phyloP scores from a whole-genome alignment of 1,140 invertebrate species.

The Bacillus rossius region DNA sequence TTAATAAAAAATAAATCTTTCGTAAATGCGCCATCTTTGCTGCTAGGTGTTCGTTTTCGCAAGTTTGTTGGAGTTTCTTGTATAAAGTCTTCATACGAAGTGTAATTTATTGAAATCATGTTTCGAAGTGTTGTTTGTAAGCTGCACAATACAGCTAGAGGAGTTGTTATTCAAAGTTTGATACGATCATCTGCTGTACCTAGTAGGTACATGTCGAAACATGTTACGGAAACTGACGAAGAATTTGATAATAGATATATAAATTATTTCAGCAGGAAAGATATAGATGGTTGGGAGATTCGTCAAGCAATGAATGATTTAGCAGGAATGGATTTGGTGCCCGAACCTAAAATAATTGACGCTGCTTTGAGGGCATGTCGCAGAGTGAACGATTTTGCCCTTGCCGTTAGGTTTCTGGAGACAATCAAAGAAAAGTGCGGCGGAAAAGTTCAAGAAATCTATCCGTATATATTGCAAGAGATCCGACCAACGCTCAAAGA shows the following conservation, averaged over 20 bases:
- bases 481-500: constrained; percentile 89
- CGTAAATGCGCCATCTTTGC: too few relatives aligned
- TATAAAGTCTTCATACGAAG: too few relatives aligned
- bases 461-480: constrained; percentile 90
- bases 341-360: constrained; percentile 89
- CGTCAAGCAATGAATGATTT: constrained; percentile 81
- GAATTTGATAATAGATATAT: constrained; percentile 74
- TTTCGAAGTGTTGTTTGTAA: constrained; percentile 8
- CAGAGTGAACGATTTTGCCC: constrained; percentile 87
- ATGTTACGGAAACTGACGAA: constrained; percentile 51
- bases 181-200: background rate
- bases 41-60: too few relatives aligned
- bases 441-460: constrained; percentile 68
- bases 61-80: too few relatives aligned
- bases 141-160: background rate
- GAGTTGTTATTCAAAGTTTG: background rate
- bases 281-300: constrained; percentile 96
- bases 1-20: too few relatives aligned
- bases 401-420: constrained; percentile 91
- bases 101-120: constrained; percentile 3
- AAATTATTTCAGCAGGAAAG: constrained; percentile 78
- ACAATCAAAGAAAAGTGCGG: constrained; percentile 89
- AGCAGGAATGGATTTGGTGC: constrained; percentile 79
- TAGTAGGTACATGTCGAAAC: constrained; percentile 10
- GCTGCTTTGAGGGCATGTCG: constrained; percentile 91